Evolutionary conservation across 2,113 vertebrate genomes (phyloP).

Genomic region (Seriola rivoliana): DNA sequence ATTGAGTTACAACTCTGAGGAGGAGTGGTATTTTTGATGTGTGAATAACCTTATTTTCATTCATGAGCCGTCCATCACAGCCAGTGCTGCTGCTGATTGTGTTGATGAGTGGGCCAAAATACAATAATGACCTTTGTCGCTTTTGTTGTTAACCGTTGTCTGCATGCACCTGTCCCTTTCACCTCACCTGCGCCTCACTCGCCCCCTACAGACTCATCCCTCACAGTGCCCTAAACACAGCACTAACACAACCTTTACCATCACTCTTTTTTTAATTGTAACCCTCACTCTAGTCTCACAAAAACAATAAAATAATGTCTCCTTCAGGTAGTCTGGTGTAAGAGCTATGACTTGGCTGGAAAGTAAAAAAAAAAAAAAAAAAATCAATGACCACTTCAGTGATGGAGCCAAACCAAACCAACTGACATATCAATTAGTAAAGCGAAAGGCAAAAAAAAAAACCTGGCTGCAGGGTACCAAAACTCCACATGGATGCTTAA

Average conservation of each 20-base stretch:
- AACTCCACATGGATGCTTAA: constrained; percentile 48
- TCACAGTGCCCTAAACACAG: not conserved
- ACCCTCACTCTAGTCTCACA: not conserved
- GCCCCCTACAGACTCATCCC: too few relatives aligned
- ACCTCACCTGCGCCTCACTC: too few relatives aligned
- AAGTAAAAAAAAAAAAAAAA: not conserved
- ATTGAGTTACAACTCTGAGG: too few relatives aligned
- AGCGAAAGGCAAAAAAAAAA: constrained; percentile 33
- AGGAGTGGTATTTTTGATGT: too few relatives aligned
- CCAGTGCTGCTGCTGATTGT: too few relatives aligned
- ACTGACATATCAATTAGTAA: constrained; percentile 49
- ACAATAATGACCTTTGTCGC: too few relatives aligned
- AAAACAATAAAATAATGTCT: not conserved
- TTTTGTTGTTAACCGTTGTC: too few relatives aligned
- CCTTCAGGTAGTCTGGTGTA: not conserved
- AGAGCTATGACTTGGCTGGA: not conserved
- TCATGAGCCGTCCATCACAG: too few relatives aligned
- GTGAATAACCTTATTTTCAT: too few relatives aligned
- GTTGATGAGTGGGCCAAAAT: too few relatives aligned
- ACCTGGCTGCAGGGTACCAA: constrained; percentile 15
- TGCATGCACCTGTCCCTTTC: too few relatives aligned
- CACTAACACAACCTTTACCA: not conserved
- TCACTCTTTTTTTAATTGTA: not conserved
- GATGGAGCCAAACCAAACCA: constrained; percentile 44
- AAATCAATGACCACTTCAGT: constrained; percentile 19